phyloP scores from a whole-genome alignment of 2,113 vertebrate genomes.

The Tringa solitaria region DNA sequence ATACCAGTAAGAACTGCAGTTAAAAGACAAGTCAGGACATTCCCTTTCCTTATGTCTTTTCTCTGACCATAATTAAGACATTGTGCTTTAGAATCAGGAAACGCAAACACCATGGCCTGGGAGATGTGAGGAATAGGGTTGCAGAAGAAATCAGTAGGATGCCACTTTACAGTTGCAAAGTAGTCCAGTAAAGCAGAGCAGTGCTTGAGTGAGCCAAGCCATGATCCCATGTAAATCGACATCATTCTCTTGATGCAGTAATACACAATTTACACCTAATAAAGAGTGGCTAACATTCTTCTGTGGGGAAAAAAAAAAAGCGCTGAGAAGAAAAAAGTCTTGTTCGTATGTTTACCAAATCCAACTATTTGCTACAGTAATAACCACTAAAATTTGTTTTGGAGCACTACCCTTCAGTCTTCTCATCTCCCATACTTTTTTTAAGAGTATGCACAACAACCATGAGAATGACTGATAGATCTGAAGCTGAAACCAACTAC shows the following conservation, averaged over 20 bases:
- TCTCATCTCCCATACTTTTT: neutral
- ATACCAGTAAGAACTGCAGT: constrained; percentile 13
- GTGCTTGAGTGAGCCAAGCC: constrained; percentile 16
- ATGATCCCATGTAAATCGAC: neutral
- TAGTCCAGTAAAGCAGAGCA: neutral
- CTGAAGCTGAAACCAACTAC: neutral
- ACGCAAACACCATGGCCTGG: neutral
- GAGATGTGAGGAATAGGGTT: neutral
- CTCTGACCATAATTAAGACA: constrained; percentile 27
- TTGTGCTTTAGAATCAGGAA: constrained; percentile 11
- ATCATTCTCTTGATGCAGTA: constrained; percentile 27
- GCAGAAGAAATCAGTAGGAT: neutral
- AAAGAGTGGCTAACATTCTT: constrained; percentile 47
- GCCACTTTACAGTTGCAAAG: neutral
- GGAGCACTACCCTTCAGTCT: constrained; percentile 19
- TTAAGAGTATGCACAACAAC: neutral
- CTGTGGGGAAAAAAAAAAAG: neutral
- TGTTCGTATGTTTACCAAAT: constrained; percentile 42
- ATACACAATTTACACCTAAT: constrained; percentile 63
- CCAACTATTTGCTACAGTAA: constrained; percentile 42
- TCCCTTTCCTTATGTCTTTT: neutral
- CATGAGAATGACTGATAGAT: neutral
- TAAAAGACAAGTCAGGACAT: neutral
- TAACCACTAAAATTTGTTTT: constrained; percentile 53
- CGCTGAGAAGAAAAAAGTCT: constrained; percentile 41